phyloP scores from a whole-genome alignment of 2,113 vertebrate genomes.

The Rana temporaria region DNA sequence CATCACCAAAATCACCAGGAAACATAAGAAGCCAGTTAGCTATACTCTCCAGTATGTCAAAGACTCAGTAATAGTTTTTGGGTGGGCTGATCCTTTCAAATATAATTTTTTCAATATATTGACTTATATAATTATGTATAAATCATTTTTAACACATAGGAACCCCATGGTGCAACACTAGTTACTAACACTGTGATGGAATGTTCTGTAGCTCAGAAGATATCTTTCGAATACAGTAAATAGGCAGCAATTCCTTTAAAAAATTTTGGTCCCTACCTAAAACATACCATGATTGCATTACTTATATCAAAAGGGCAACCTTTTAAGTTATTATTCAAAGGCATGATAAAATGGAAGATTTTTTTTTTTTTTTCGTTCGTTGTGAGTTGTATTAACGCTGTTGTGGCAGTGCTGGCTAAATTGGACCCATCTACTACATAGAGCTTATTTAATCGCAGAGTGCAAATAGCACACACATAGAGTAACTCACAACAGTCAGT shows the following conservation, averaged over 20 bases:
- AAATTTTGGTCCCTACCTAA: constrained; percentile 84
- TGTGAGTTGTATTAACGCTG: constrained; percentile 53
- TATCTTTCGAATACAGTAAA: constrained; percentile 72
- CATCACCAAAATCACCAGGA: too few relatives aligned
- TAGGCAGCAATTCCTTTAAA: constrained; percentile 77
- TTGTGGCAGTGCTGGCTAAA: constrained; percentile 63
- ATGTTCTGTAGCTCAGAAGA: constrained; percentile 76
- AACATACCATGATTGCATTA: constrained; percentile 65
- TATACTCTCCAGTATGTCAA: too few relatives aligned
- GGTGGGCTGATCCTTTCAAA: constrained; percentile 60
- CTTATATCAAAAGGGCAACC: constrained; percentile 45
- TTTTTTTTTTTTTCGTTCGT: constrained; percentile 62
- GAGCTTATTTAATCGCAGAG: constrained; percentile 39
- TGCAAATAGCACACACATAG: neutral
- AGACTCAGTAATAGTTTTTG: too few relatives aligned
- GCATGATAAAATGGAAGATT: constrained; percentile 65
- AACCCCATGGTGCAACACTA: constrained; percentile 74
- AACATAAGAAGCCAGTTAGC: too few relatives aligned
- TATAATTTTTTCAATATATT: constrained; percentile 71
- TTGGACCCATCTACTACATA: constrained; percentile 61
- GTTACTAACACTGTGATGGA: constrained; percentile 77
- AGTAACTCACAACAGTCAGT: neutral
- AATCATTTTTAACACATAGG: constrained; percentile 81
- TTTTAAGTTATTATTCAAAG: constrained; percentile 51
- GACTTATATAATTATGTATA: constrained; percentile 72